These are phyloP conservation scores for Podarcis muralis DNA, from an alignment of 2,113 vertebrate species.

Conservation along the genomic window DNA sequence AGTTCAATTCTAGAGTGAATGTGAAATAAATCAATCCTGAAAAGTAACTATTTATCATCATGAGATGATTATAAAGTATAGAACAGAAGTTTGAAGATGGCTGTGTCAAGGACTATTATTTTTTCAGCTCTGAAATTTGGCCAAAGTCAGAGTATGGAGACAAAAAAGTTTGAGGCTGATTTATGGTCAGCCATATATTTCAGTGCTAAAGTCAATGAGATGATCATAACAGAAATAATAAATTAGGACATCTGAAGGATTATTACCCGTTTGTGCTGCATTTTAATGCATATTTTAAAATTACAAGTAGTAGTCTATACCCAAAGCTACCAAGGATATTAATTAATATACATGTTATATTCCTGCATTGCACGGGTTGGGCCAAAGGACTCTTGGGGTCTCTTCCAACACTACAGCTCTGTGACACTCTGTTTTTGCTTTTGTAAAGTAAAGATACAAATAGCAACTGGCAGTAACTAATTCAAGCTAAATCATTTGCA, in stretches of 20 bases:
- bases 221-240: not conserved
- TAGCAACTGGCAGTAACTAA: not conserved
- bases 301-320: not conserved
- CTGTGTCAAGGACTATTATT: slow-evolving; percentile 38
- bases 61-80: slow-evolving; percentile 40
- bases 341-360: not conserved
- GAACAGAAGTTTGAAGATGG: slow-evolving; percentile 32
- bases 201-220: not conserved
- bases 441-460: not conserved
- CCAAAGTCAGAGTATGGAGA: not conserved
- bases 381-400: no score
- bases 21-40: slow-evolving; percentile 44
- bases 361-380: not conserved
- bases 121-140: slow-evolving; percentile 31
- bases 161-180: slow-evolving; percentile 25
- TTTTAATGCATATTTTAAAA: not conserved
- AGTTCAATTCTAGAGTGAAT: slow-evolving; percentile 46
- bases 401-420: no score
- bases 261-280: slow-evolving; percentile 11
- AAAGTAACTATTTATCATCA: slow-evolving; percentile 47
- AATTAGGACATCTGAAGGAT: not conserved
- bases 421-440: not conserved
- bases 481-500: not conserved
- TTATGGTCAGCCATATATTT: slow-evolving; percentile 15
- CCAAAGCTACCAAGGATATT: not conserved